These are phyloP conservation scores for Pollimyrus isidori DNA, from an alignment of 2,113 vertebrate species.

Conservation along the genomic window DNA sequence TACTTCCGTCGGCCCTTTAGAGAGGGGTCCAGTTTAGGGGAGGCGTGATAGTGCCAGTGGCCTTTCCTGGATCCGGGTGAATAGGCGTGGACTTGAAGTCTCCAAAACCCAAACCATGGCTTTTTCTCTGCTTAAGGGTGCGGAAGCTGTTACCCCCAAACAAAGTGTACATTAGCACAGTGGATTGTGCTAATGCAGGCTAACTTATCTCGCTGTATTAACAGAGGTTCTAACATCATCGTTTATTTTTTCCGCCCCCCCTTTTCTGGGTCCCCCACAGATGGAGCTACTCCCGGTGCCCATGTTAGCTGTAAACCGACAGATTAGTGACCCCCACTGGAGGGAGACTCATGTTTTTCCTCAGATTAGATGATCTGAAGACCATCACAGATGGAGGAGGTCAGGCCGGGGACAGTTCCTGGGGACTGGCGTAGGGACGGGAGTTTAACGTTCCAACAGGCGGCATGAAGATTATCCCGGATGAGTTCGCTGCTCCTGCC, in stretches of 20 bases:
- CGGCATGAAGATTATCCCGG: neutral
- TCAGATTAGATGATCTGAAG: conserved; percentile 17
- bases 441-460: neutral
- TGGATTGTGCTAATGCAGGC: neutral
- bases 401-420: conserved; percentile 6
- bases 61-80: neutral
- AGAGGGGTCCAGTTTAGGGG: neutral
- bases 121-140: neutral
- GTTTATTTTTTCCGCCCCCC: too few species aligned
- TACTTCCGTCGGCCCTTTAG: neutral
- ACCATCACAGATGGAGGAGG: conserved; percentile 16
- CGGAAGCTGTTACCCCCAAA: neutral
- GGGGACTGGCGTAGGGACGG: neutral
- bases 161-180: neutral
- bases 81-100: neutral
- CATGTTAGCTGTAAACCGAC: conserved; percentile 2
- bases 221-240: neutral
- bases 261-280: neutral
- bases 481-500: neutral
- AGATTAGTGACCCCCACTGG: conserved; percentile 2
- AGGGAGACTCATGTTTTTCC: neutral
- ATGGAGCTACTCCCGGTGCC: neutral
- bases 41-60: neutral
- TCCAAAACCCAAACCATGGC: neutral
- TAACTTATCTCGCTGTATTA: neutral